Base-by-base conservation (phyloP, 2,113 vertebrate species). In the Dipodomys merriami region DNA sequence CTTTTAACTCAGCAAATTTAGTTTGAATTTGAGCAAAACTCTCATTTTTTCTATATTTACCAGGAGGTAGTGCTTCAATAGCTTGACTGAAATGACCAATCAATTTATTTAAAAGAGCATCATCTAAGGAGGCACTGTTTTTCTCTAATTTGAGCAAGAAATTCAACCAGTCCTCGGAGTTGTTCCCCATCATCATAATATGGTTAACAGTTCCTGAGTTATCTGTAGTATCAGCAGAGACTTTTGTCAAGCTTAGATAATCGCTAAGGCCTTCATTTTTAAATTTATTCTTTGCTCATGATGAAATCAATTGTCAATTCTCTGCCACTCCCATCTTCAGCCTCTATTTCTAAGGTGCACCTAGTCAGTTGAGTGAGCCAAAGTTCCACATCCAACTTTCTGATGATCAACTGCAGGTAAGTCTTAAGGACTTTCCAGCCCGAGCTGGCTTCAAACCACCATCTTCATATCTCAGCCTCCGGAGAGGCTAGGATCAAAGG, bases 1-100 rank as follows among this genome's bases (percentile, higher is more conserved):
- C 99, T 97, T 99, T 99, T 84, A 99, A 97, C 95, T 99, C 99
- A 1, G 99, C 99, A 97, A 99, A 99, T 97, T 99, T 98, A 94
- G 99, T 98, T 80, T 99, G 97, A 95, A 99, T 99, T 88, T 97
- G 98, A 97, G 99, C 99, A 57, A 99, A 99, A 98, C 98, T 99
- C 97, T 98, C 96, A 76, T 99, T 98, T 93, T 99, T 98, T 89
- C 98, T 98, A 65, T 99, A 98, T 67, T 99, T 98, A 96, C 98
- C 98, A 90, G 99, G 97, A 46, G 99, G 98, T 84, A 99, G 97
- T 1, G 97, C 98, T 93, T 98, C 97, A 96, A 99, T 99, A 0
- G 99, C 97, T 95, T 98, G 99, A 80, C 98, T 98, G 74, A 99
- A 99, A 90, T 97, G 98, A 95, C 99, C 98, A 94, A 99, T 99